Conservation (phyloP, 1,140 invertebrate species). For the Teleogryllus occipitalis region DNA sequence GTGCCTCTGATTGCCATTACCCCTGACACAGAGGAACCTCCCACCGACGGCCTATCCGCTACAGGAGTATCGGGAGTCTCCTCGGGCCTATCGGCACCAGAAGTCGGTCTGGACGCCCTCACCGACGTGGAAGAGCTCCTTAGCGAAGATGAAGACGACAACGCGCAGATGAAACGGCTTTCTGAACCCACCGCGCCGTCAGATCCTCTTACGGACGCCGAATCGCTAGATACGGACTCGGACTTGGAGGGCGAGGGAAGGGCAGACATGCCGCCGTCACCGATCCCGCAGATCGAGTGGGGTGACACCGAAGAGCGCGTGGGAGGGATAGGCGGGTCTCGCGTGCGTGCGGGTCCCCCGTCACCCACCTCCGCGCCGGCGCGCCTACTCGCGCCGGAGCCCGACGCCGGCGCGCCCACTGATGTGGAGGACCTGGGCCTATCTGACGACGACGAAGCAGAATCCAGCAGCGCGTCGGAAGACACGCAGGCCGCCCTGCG, state of each 20-base stretch:
- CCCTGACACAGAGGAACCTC: background rate
- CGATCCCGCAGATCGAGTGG: no score
- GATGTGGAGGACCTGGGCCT: background rate
- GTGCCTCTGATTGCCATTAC: background rate
- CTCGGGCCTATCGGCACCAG: background rate
- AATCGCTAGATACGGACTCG: constrained; percentile 15
- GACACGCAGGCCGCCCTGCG: no score
- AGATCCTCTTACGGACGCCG: background rate
- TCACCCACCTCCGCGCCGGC: no score
- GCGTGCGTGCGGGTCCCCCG: no score
- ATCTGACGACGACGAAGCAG: background rate
- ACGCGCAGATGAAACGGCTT: background rate
- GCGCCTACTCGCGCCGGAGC: no score
- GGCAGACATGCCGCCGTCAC: no score
- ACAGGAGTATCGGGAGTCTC: background rate
- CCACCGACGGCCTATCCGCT: background rate
- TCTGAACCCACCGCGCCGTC: background rate
- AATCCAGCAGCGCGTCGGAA: no score
- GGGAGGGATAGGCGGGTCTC: no score
- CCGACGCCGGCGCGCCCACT: background rate
- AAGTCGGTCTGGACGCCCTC: background rate
- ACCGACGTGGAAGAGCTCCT: background rate
- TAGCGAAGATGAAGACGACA: background rate
- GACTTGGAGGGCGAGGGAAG: constrained; percentile 32
- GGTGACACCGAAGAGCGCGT: no score